phyloP scores from a whole-genome alignment of 2,888 invertebrate species.

The Oxycera nigricornis region DNA sequence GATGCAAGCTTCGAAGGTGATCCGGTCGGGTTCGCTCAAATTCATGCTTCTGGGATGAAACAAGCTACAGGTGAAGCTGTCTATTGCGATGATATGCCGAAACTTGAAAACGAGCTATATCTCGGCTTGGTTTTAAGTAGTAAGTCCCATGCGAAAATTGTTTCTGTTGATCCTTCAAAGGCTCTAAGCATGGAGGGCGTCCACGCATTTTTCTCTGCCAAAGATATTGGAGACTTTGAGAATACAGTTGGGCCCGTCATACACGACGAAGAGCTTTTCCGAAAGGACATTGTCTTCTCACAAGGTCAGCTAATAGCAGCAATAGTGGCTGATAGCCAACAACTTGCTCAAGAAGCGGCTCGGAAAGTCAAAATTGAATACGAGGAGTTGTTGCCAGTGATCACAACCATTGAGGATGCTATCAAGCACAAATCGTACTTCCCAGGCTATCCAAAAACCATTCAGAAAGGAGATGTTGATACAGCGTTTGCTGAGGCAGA shows the following conservation, averaged over 20 bases:
- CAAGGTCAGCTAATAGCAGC: slow-evolving; percentile 86
- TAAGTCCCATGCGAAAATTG: slow-evolving; percentile 81
- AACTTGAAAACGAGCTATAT: slow-evolving; percentile 77
- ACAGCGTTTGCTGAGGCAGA: slow-evolving; percentile 72
- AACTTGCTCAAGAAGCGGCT: slow-evolving; percentile 82
- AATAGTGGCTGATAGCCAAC: slow-evolving; percentile 79
- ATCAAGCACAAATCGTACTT: slow-evolving; percentile 78
- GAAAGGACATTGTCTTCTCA: slow-evolving; percentile 76
- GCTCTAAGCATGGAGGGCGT: slow-evolving; percentile 82
- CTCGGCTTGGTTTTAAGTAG: slow-evolving; percentile 81
- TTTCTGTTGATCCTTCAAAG: slow-evolving; percentile 75
- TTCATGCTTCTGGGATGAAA: slow-evolving; percentile 83
- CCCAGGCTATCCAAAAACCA: slow-evolving; percentile 66
- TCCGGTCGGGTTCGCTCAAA: slow-evolving; percentile 80
- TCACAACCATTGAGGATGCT: slow-evolving; percentile 89
- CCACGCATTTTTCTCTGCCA: slow-evolving; percentile 77
- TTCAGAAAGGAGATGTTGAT: slow-evolving; percentile 73
- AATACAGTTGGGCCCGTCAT: slow-evolving; percentile 75
- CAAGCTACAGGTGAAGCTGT: slow-evolving; percentile 92
- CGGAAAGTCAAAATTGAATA: slow-evolving; percentile 81
- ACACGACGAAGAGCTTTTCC: slow-evolving; percentile 86
- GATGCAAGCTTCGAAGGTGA: slow-evolving; percentile 70
- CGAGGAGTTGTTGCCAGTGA: slow-evolving; percentile 79
- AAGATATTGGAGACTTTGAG: slow-evolving; percentile 75
- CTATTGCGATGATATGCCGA: slow-evolving; percentile 89